Evolutionary conservation across 1,140 invertebrate genomes (phyloP).

Genomic region (Cephus cinctus): DNA sequence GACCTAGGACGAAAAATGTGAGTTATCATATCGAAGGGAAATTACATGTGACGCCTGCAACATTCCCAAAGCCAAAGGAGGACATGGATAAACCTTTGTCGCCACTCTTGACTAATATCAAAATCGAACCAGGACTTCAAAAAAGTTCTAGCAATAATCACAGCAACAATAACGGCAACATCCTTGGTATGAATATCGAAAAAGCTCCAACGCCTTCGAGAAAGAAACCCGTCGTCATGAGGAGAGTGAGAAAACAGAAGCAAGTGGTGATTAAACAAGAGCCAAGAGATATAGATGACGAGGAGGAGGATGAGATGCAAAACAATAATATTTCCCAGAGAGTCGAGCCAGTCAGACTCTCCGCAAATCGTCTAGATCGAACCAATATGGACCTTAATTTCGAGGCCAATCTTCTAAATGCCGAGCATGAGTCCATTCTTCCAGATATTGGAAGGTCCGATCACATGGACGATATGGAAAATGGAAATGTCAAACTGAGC

Average conservation of each 20-base stretch:
- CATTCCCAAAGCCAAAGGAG: slow-evolving; percentile 48
- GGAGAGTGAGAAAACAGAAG: slow-evolving; percentile 21
- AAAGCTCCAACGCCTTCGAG: slow-evolving; percentile 20
- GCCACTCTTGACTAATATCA: slow-evolving; percentile 20
- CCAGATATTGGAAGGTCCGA: slow-evolving; percentile 35
- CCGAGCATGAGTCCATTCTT: slow-evolving; percentile 41
- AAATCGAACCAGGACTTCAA: slow-evolving; percentile 37
- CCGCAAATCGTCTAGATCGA: slow-evolving; percentile 34
- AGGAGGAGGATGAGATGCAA: slow-evolving; percentile 19
- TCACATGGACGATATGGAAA: slow-evolving; percentile 27
- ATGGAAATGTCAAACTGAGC: slow-evolving; percentile 39
- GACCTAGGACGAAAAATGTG: slow-evolving; percentile 65
- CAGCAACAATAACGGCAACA: slow-evolving; percentile 44
- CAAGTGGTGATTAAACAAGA: slow-evolving; percentile 37
- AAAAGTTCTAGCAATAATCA: slow-evolving; percentile 33
- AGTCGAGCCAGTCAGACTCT: slow-evolving; percentile 16
- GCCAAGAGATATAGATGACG: slow-evolving; percentile 16
- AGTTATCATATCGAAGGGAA: slow-evolving; percentile 62
- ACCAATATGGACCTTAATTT: slow-evolving; percentile 45
- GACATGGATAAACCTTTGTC: background rate
- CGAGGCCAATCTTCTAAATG: slow-evolving; percentile 39
- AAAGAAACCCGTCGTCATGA: slow-evolving; percentile 17
- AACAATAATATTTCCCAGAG: slow-evolving; percentile 34
- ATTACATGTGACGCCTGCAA: slow-evolving; percentile 47
- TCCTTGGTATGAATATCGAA: slow-evolving; percentile 30